These are phyloP conservation scores for Premnoplex brunnescens DNA, from an alignment of 2,797 vertebrate genomes.

Conservation along the genomic window DNA sequence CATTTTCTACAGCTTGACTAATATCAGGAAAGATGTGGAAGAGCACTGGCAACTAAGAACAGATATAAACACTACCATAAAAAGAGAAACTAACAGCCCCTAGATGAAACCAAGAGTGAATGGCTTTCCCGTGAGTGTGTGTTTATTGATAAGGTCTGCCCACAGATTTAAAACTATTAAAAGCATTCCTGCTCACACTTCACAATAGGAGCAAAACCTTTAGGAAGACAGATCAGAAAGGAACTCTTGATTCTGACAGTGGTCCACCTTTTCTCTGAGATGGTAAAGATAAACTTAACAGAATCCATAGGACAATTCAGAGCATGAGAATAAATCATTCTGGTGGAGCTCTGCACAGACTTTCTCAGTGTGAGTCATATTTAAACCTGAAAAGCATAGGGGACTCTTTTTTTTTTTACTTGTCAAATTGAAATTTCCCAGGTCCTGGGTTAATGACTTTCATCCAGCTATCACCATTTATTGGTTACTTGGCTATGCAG, in stretches of 20 bases:
- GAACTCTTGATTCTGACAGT: background rate
- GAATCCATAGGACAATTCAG: background rate
- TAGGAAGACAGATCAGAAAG: background rate
- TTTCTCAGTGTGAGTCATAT: background rate
- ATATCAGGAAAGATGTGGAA: slow-evolving; percentile 8
- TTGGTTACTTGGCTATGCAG: background rate
- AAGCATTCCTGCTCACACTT: background rate
- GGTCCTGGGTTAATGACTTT: background rate
- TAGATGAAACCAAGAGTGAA: slow-evolving; percentile 6
- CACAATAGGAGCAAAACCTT: background rate
- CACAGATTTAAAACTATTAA: slow-evolving; percentile 6
- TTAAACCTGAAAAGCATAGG: slow-evolving; percentile 8
- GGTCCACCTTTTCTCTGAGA: background rate
- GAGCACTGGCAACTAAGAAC: background rate
- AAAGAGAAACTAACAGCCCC: slow-evolving; percentile 20
- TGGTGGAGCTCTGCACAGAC: background rate
- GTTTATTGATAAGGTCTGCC: slow-evolving; percentile 43
- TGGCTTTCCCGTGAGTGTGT: background rate
- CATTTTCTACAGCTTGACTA: slow-evolving; percentile 23
- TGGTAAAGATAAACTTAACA: background rate
- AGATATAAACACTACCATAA: slow-evolving; percentile 52
- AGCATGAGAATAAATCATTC: slow-evolving; percentile 10
- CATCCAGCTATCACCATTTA: background rate
- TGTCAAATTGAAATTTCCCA: slow-evolving; percentile 32
- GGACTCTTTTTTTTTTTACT: background rate